Base-by-base conservation (phyloP, 2,797 vertebrate genomes). In the Apogon talboti region DNA sequence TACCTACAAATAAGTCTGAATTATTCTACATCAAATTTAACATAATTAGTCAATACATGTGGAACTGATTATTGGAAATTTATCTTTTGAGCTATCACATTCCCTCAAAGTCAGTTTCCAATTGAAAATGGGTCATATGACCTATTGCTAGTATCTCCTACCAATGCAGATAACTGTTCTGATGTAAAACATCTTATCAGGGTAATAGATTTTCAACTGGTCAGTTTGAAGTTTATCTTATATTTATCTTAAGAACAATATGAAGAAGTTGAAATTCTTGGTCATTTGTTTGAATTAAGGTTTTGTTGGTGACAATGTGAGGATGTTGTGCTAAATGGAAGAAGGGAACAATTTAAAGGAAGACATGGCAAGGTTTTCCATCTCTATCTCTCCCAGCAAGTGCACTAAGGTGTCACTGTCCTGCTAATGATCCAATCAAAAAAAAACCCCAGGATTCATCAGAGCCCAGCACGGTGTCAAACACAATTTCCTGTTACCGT, bases 351-450 rank as follows among this genome's bases (percentile, higher is more conserved):
- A 24, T 28, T 30, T 53, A 51, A 19, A 56, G 41, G 58, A 66
- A 69, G 60, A 71, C 60, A 6, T 58, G 49, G 16, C 1, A 15
- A 24, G 68, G 61, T 50, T 62, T 68, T 56, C 70, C 50, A 41
- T 82, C 81, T 60, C 73, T 70, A n/a, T n/a, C 69, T 12, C 41
- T 16, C 30, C 43, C 81, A 66, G 80, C 63, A 13, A 82, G 84
- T 48, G 52, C 44, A 3, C 63, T 24, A 69, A 74, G 86, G 87
- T 89, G 85, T 87, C 66, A 74, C 71, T 50, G 72, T 85, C 76
- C 72, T 81, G 91, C 75, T 90, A 92, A 92, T 78, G 64, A 87
- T 82, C 88, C 83, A 89, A 91, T 92, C 89, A n/a, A 90, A 82
- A 90, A 68, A 9, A 41, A 60, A 58, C 76, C 38, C 41, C 64